These are phyloP conservation scores for Harpalus rubripes DNA, from an alignment of 2,888 invertebrate species.

Conservation along the genomic window DNA sequence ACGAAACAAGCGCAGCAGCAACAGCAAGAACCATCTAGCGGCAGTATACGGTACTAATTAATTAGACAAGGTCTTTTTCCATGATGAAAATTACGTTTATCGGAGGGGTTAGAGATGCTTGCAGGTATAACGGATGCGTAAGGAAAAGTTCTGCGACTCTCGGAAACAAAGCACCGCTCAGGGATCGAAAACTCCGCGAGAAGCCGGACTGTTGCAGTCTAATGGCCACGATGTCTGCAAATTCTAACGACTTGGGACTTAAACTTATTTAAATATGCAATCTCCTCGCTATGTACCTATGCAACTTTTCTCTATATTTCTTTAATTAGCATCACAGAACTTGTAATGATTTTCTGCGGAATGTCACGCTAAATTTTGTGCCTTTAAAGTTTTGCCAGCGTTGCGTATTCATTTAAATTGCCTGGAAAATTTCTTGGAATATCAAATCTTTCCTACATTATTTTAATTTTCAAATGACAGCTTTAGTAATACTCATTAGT, in stretches of 20 bases:
- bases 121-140: slow-evolving; percentile 61
- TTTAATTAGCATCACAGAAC: slow-evolving; percentile 28
- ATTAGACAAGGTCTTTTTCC: slow-evolving; percentile 61
- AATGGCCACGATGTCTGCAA: slow-evolving; percentile 51
- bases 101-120: slow-evolving; percentile 25
- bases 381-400: background rate
- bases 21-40: slow-evolving; percentile 52
- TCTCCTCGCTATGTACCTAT: slow-evolving; percentile 30
- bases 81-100: slow-evolving; percentile 63
- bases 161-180: slow-evolving; percentile 62
- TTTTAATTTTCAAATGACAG: no score
- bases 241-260: slow-evolving; percentile 53
- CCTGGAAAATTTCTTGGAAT: no score
- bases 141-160: slow-evolving; percentile 61
- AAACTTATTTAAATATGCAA: slow-evolving; percentile 55
- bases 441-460: no score
- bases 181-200: slow-evolving; percentile 61
- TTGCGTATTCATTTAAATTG: background rate
- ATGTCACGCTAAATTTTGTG: background rate
- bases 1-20: slow-evolving; percentile 38
- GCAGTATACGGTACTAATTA: slow-evolving; percentile 58
- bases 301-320: slow-evolving; percentile 48
- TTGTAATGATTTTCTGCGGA: background rate
- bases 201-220: slow-evolving; percentile 30
- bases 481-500: no score